Percentiles rank a stretch among this genome's conserved stretches.
phyloP scores from a whole-genome alignment of 92 coral and sea anemone genomes.

The Palythoa heliodiscus region DNA sequence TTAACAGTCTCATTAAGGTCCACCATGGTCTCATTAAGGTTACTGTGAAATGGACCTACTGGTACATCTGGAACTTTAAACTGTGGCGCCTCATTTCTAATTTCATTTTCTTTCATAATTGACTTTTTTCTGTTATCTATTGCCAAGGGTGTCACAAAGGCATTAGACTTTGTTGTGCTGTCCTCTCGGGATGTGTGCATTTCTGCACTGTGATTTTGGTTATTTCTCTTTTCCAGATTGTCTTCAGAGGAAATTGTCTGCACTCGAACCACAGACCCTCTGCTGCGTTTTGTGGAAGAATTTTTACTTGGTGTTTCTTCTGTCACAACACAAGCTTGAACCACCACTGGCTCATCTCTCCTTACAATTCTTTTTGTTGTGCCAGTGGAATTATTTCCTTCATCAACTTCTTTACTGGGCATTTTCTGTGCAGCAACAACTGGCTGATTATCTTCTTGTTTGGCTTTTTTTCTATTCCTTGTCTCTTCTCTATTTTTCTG shows the following conservation, averaged over 20 bases:
- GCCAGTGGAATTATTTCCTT: neutral
- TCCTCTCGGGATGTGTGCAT: neutral
- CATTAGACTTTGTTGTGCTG: conserved; percentile 31
- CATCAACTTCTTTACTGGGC: conserved; percentile 22
- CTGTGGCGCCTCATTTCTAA: conserved; percentile 38
- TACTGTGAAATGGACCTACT: conserved; percentile 4
- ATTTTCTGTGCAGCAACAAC: neutral
- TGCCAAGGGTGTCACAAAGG: conserved; percentile 23
- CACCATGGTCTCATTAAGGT: conserved; percentile 50
- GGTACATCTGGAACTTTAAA: conserved; percentile 49
- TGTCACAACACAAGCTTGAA: conserved; percentile 60
- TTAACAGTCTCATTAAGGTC: conserved; percentile 77
- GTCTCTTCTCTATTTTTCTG: conserved; percentile 1
- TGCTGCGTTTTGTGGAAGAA: conserved; percentile 22
- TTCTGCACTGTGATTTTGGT: conserved; percentile 6
- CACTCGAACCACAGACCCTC: conserved; percentile 47
- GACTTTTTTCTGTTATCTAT: conserved; percentile 28
- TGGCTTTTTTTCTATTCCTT: conserved; percentile 18
- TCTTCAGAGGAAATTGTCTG: conserved; percentile 46
- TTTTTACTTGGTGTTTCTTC: conserved; percentile 1
- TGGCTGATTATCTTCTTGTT: conserved; percentile 15
- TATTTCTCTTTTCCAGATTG: conserved; percentile 12
- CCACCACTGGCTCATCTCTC: conserved; percentile 36
- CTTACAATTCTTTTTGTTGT: conserved; percentile 15
- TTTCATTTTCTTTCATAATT: neutral